A percentile compares a stretch with the other conserved stretches of the same genome.
Conservation (phyloP, 2,888 invertebrate species). For the Malacosoma neustria region DNA sequence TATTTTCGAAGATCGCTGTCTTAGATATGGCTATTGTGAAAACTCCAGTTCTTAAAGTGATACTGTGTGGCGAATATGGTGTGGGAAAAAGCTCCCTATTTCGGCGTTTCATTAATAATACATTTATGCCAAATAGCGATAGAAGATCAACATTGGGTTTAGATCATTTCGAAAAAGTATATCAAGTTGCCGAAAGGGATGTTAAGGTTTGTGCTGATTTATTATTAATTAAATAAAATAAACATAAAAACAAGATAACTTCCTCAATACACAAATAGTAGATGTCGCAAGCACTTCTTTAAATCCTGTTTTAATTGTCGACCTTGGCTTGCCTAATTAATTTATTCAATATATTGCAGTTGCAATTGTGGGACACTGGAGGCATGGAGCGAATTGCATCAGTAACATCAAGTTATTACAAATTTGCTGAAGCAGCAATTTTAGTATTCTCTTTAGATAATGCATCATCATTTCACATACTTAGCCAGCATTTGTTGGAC, state of each 20-base stretch:
- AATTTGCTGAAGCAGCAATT: slow-evolving; percentile 95
- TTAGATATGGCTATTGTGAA: slow-evolving; percentile 86
- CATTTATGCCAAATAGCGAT: slow-evolving; percentile 88
- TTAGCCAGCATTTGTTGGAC: slow-evolving; percentile 94
- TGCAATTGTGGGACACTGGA: slow-evolving; percentile 97
- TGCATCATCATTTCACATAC: slow-evolving; percentile 91
- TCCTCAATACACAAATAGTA: too few species aligned
- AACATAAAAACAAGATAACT: too few species aligned
- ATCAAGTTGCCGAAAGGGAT: slow-evolving; percentile 82
- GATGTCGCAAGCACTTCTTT: too few species aligned
- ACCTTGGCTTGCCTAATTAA: not conserved
- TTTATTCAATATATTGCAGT: slow-evolving; percentile 69
- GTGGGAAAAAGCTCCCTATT: slow-evolving; percentile 96
- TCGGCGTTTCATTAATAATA: slow-evolving; percentile 90
- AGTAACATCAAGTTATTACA: slow-evolving; percentile 95
- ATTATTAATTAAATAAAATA: slow-evolving; percentile 2
- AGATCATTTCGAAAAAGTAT: slow-evolving; percentile 91
- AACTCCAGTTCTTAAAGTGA: slow-evolving; percentile 92
- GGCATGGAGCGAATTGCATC: slow-evolving; percentile 97
- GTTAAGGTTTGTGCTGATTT: slow-evolving; percentile 77
- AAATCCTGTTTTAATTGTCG: not conserved
- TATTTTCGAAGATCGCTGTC: too few species aligned
- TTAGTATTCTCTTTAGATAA: slow-evolving; percentile 93
- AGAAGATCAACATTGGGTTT: slow-evolving; percentile 92
- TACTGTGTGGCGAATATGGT: slow-evolving; percentile 96